Conservation (phyloP, 2,888 invertebrate species). For the Physocephala rufipes region DNA sequence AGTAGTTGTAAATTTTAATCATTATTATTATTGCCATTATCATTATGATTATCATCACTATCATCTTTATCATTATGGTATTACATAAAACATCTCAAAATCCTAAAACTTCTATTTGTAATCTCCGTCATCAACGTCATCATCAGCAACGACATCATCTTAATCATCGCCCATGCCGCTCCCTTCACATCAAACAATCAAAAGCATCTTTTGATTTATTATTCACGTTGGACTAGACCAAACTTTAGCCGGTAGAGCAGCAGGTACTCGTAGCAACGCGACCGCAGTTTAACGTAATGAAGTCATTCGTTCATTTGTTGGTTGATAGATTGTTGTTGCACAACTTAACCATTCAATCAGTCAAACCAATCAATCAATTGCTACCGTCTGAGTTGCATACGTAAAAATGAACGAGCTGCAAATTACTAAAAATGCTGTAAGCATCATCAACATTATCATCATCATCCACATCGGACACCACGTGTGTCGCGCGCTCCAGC, state of each 20-base stretch:
- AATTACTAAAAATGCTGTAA: neutral
- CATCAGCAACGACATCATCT: neutral
- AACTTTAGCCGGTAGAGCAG: neutral
- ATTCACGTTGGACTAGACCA: neutral
- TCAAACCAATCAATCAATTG: neutral
- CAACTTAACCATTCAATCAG: neutral
- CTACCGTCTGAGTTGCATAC: neutral
- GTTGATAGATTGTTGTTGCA: neutral
- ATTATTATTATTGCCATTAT: too few relatives aligned
- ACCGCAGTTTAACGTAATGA: neutral
- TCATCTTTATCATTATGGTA: too few relatives aligned
- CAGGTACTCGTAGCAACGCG: neutral
- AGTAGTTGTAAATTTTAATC: too few relatives aligned
- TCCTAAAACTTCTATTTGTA: too few relatives aligned
- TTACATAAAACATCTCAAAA: too few relatives aligned
- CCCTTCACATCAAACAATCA: neutral
- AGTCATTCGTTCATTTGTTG: neutral
- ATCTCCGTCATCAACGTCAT: too few relatives aligned
- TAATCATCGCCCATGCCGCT: neutral
- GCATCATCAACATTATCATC: too few relatives aligned
- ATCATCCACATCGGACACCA: too few relatives aligned
- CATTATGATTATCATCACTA: too few relatives aligned
- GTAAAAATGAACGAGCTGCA: conserved; percentile 2
- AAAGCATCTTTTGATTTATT: conserved; percentile 1
- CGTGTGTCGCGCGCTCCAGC: neutral